Percentiles rank a stretch among this genome's conserved stretches.
These are phyloP conservation scores for Coturnix japonica DNA, from an alignment of 2,113 vertebrate species.

Conservation along the genomic window DNA sequence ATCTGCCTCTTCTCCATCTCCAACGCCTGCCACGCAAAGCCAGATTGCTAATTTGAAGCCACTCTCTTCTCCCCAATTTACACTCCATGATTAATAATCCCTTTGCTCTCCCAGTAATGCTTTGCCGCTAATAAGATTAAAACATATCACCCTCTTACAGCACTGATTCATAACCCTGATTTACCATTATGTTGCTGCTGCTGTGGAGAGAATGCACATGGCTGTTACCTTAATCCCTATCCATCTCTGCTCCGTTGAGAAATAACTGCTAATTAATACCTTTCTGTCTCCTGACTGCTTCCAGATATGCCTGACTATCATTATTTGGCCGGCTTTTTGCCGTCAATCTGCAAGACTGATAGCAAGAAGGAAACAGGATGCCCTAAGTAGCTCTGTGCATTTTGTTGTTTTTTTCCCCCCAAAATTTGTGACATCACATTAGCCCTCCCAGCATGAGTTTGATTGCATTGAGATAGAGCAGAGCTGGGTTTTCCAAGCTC, in stretches of 20 bases:
- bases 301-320: constrained; percentile 12
- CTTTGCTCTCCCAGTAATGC: background rate
- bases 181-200: constrained; percentile 30
- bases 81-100: constrained; percentile 6
- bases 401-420: background rate
- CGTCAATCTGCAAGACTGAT: background rate
- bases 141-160: constrained; percentile 67
- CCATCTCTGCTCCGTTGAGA: constrained; percentile 45
- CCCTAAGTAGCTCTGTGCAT: fast-evolving
- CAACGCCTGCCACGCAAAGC: fast-evolving
- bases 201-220: constrained; percentile 8
- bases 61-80: background rate
- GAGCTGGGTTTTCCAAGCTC: background rate
- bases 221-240: constrained; percentile 72
- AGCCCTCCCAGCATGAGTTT: fast-evolving
- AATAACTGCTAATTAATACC: constrained; percentile 75
- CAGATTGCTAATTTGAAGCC: background rate
- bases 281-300: constrained; percentile 40
- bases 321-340: background rate
- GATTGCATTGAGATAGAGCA: fast-evolving
- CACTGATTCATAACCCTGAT: constrained; percentile 68
- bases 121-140: constrained; percentile 74
- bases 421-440: fast-evolving
- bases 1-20: background rate
- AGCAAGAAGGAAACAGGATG: too few relatives aligned